A percentile compares a stretch with the other conserved stretches of the same genome.
Conservation (phyloP, 2,888 invertebrate genomes). For the Boloria euphrosyne region DNA sequence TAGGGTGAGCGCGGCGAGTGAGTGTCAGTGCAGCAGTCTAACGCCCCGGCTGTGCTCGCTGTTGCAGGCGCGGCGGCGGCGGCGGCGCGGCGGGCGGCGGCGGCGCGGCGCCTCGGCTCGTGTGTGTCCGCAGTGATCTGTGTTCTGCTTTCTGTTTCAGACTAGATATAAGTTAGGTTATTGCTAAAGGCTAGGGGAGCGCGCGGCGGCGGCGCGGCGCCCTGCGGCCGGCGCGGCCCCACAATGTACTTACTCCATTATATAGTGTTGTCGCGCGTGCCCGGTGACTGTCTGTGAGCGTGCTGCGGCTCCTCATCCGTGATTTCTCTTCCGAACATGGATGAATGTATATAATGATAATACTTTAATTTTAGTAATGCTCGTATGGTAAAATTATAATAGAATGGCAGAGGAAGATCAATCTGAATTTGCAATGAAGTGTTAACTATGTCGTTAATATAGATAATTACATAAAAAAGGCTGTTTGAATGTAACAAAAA, state of each 20-base stretch:
- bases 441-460: too few relatives aligned
- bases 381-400: too few relatives aligned
- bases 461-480: too few relatives aligned
- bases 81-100: constrained; percentile 64
- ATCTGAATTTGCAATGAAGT: too few relatives aligned
- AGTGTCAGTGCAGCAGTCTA: constrained; percentile 86
- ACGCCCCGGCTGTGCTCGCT: constrained; percentile 75
- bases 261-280: constrained; percentile 48
- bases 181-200: constrained; percentile 51
- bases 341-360: too few relatives aligned
- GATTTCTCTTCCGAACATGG: not conserved
- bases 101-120: constrained; percentile 48
- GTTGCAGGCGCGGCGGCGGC: constrained; percentile 43
- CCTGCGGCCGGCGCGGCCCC: constrained; percentile 53
- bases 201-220: constrained; percentile 24
- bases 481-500: too few relatives aligned
- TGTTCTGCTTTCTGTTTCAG: constrained; percentile 81
- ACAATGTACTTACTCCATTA: constrained; percentile 69
- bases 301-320: constrained; percentile 32
- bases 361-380: too few relatives aligned
- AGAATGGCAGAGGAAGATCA: too few relatives aligned
- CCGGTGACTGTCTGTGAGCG: constrained; percentile 37
- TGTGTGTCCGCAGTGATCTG: constrained; percentile 67
- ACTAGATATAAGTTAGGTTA: constrained; percentile 79
- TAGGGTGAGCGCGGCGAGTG: constrained; percentile 88